Evolutionary conservation across 2,888 invertebrate genomes (phyloP), one percentile per base, ranked within the genome.

Genomic region (Dasypogon diadema): DNA sequence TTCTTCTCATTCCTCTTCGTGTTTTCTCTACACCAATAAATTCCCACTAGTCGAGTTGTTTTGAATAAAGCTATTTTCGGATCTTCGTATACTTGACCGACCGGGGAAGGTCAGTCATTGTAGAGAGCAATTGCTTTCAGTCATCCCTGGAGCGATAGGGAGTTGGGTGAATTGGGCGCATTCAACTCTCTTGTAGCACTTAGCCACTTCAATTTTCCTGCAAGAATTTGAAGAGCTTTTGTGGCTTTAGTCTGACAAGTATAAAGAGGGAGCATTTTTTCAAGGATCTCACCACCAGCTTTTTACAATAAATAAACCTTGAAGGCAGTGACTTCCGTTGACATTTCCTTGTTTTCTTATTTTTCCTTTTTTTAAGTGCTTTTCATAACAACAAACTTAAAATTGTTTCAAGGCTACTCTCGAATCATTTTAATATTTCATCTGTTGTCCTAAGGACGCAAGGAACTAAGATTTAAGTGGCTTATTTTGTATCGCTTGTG

Each of bases 161-260:
- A 3, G 30, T 30, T 30, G 30, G 30, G n/a, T 6, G 12, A 60
- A 60, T 60, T 37, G 37, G 60, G 21, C 21, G 42, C 60, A 37
- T 34, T 60, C 60, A 21, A 34, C 16, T 60, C 60, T 30, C 37
- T 21, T 55, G 37, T 37, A 60, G 60, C 60, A 60, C 42, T 60
- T 21, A 60, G 42, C 60, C 37, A 68, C 65, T 72, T 51, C 51
- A 54, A 72, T 72, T 72, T 72, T 21, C 37, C 51, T 72, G 37
- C 34, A 37, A 16, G 30, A 37, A 54, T 72, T 54, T 72, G 37
- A 54, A 72, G 55, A 37, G 55, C 55, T 51, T 22, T 72, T 72
- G 72, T 37, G 72, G 48, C 54, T 72, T 54, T 37, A 24, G 10
- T 26, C 16, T 55, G 51, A 55, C 51, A 72, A 55, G 51, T 72